phyloP scores from a whole-genome alignment of 1,140 invertebrate genomes.

The Archivesica marissinica region DNA sequence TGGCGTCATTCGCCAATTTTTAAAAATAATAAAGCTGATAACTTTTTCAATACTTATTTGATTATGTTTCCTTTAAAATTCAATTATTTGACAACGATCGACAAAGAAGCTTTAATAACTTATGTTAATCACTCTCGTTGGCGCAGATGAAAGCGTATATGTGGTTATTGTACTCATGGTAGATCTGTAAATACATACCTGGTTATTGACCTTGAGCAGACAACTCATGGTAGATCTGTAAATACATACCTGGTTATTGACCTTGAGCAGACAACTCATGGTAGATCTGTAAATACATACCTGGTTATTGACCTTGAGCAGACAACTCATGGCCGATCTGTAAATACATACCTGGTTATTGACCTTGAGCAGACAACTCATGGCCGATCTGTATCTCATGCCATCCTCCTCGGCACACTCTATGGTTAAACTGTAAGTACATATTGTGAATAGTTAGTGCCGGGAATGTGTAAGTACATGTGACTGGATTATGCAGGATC shows the following conservation, averaged over 20 bases:
- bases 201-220: constrained; percentile 69
- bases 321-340: constrained; percentile 79
- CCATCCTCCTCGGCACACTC: constrained; percentile 82
- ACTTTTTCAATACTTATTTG: too few relatives aligned
- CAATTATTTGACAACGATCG: too few relatives aligned
- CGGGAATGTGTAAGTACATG: too few relatives aligned
- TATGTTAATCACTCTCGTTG: too few relatives aligned
- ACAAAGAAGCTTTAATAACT: too few relatives aligned
- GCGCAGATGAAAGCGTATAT: too few relatives aligned
- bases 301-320: constrained; percentile 68
- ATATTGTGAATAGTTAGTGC: too few relatives aligned
- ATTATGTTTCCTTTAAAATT: too few relatives aligned
- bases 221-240: too few relatives aligned
- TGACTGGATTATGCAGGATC: too few relatives aligned
- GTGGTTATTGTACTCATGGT: constrained; percentile 75
- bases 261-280: constrained; percentile 79
- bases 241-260: constrained; percentile 64
- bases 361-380: constrained; percentile 79
- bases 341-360: constrained; percentile 72
- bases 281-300: constrained; percentile 79
- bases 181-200: constrained; percentile 76
- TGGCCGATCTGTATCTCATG: constrained; percentile 79
- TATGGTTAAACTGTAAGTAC: constrained; percentile 77
- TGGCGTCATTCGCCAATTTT: too few relatives aligned
- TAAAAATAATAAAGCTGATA: too few relatives aligned